Conservation (phyloP, 1,140 invertebrate species). For the Drosophila tropicalis region DNA sequence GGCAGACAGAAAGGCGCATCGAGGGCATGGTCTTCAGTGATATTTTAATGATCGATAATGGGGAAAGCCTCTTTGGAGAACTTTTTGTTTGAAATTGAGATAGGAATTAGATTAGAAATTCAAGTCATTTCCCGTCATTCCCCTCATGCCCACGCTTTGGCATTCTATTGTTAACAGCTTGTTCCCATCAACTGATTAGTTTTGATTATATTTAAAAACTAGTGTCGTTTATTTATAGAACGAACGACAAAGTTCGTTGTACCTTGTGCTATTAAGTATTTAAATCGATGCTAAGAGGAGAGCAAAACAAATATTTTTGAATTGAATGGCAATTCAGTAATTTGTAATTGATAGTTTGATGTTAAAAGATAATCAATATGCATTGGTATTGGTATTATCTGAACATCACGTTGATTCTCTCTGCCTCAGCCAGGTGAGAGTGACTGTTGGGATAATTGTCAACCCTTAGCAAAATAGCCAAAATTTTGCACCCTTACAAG, state of each 20-base stretch:
- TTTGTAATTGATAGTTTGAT: not conserved
- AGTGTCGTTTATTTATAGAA: conserved; percentile 7
- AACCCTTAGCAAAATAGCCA: conserved; percentile 47
- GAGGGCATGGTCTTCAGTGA: no score
- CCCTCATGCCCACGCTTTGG: no score
- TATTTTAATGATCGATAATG: not conserved
- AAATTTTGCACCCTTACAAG: conserved; percentile 43
- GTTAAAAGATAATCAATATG: not conserved
- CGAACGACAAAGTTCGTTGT: not conserved
- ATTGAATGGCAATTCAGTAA: no score
- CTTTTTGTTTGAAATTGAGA: not conserved
- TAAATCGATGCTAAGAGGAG: no score
- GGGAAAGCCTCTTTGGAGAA: not conserved
- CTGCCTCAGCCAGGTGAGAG: no score
- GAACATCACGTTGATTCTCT: conserved; percentile 18
- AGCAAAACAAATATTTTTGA: not conserved
- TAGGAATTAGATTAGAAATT: not conserved
- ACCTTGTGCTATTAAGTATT: no score
- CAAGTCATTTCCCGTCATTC: not conserved
- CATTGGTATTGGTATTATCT: conserved; percentile 18
- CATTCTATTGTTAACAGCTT: not conserved
- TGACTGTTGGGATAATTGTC: conserved; percentile 61
- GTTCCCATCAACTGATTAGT: not conserved
- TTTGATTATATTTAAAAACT: not conserved
- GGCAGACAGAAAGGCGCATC: no score